These are phyloP conservation scores for Cervus canadensis DNA, from an alignment of 2,113 vertebrate genomes.

Conservation along the genomic window DNA sequence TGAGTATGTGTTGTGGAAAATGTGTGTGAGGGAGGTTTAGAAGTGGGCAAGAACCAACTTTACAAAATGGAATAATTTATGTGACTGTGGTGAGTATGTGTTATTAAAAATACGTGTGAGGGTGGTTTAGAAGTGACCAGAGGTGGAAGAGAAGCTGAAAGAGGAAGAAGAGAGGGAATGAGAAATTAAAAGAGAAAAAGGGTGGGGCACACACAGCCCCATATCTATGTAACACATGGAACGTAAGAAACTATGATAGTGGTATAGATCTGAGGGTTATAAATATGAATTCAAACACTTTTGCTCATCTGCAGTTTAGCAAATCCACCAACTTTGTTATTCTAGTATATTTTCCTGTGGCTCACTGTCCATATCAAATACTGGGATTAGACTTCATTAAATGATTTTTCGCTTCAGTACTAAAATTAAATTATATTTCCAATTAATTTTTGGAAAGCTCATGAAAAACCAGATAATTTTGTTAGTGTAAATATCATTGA, in stretches of 20 bases:
- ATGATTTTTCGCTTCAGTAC: not conserved
- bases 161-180: not conserved
- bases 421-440: conserved; percentile 27
- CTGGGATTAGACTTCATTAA: not conserved
- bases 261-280: not conserved
- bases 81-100: conserved; percentile 6
- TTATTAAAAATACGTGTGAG: not conserved
- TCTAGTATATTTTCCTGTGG: not conserved
- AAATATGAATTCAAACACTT: conserved; percentile 53
- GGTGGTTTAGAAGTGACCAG: not conserved
- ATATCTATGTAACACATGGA: not conserved
- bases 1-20: not conserved
- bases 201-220: not conserved
- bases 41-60: not conserved
- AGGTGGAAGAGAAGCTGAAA: not conserved
- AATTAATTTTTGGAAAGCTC: not conserved
- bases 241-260: conserved; percentile 29
- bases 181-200: not conserved
- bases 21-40: not conserved
- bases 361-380: not conserved
- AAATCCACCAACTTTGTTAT: conserved; percentile 49
- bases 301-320: conserved; percentile 66
- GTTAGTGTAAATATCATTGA: not conserved
- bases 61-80: conserved; percentile 55
- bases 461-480: conserved; percentile 1